Evolutionary conservation across 2,797 vertebrate species (phyloP), one percentile per base, ranked within the genome.

Genomic region (Emys orbicularis): DNA sequence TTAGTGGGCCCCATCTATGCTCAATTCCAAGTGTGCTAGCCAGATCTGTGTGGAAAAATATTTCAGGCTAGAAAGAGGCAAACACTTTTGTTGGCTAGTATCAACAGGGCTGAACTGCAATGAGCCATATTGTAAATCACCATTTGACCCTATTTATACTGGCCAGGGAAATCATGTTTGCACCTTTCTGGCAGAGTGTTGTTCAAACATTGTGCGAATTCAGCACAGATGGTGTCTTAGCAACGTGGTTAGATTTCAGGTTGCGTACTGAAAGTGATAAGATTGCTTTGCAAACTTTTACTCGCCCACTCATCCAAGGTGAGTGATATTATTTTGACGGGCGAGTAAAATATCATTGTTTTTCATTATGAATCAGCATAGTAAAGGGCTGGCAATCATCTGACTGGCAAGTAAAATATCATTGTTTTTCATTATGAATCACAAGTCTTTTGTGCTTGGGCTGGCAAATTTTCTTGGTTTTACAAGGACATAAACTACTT

Each of bases 241-340:
- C 89, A 89, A 79, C 80, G 56, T 25, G 88, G 68, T 23, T 18
- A 37, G 68, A 65, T 92, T 91, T 61, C 82, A 92, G 86, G 72
- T 84, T 41, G 61, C 80, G 74, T 37, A 77, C 74, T 77, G 74
- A 77, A 49, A 47, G 23, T 65, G 57, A 2, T 59, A 34, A 87
- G 8, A 15, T 79, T 61, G 91, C 79, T 95, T 57, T 53, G 44
- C 90, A 76, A 91, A 96, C 25, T 77, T 77, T 12, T 49, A 77
- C 44, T 49, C 44, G 15, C 74, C 74, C 74, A 77, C 74, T 77
- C 74, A 49, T 11, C 19, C 68, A 37, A 72, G 68, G 23, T 49
- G 93, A 85, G 91, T 86, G 77, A 83, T 41, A 0, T 37, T 92
- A 57, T 92, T 95, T 83, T 83, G 95, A 91, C 0, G 12, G 86